Evolutionary conservation across 2,797 vertebrate species (phyloP).

Genomic region (Botia almorhae): DNA sequence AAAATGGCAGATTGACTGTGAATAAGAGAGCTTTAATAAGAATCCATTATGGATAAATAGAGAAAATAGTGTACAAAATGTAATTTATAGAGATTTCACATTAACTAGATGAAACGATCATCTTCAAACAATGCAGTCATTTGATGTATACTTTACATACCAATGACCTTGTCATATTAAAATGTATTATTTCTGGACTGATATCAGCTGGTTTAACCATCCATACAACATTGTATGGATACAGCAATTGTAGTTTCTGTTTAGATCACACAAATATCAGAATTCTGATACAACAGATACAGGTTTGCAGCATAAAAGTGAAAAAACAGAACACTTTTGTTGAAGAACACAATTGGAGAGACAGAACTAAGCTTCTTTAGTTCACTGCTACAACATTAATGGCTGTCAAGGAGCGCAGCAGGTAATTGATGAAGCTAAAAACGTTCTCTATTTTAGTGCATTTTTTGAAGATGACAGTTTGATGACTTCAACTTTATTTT

Average conservation of each 20-base stretch:
- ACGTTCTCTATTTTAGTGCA: constrained; percentile 23
- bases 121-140: constrained; percentile 30
- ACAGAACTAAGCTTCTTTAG: constrained; percentile 4
- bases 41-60: not conserved
- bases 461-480: constrained; percentile 45
- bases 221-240: not conserved
- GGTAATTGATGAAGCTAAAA: constrained; percentile 42
- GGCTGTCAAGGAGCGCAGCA: not conserved
- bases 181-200: constrained; percentile 24
- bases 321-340: not conserved
- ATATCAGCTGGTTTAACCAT: constrained; percentile 35
- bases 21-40: not conserved
- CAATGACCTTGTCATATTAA: constrained; percentile 46
- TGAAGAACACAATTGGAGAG: not conserved
- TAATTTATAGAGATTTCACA: not conserved
- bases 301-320: not conserved
- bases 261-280: not conserved
- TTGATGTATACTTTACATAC: constrained; percentile 31
- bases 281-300: not conserved
- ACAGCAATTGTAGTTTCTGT: not conserved
- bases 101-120: constrained; percentile 36
- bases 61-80: constrained; percentile 10
- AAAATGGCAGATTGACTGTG: not conserved
- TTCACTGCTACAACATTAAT: not conserved
- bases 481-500: constrained; percentile 41